Evolutionary conservation across 2,888 invertebrate genomes (phyloP), one percentile per base, ranked within the genome.

Genomic region (Andrena praecox): DNA sequence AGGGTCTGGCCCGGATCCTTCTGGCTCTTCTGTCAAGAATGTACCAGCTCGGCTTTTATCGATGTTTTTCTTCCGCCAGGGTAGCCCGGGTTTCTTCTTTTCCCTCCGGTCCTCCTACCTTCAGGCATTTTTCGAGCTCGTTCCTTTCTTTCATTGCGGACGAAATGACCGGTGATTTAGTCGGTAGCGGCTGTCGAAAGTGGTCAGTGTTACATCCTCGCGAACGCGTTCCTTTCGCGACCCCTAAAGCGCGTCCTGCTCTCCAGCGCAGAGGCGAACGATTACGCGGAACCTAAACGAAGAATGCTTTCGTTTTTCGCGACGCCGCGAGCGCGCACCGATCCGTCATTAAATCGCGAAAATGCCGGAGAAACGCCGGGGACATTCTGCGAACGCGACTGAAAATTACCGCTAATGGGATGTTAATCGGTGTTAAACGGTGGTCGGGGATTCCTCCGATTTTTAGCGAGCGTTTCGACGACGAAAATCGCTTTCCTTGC

Each of bases 1-100:
- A 87, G 80, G 80, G 83, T 87, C 82, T 85, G 83, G 87, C 88
- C 90, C 90, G 89, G 89, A 90, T 89, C 90, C 90, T 90, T 81
- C 73, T 59, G 75, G 66, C 79, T 84, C 81, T 82, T 70, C 66
- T 75, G 78, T 75, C 71, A 79, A 48, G 80, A 82, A 75, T 79
- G 56, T 78, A 68, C 59, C 63, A 78, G 66, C 78, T 66, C 75
- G 66, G 50, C 83, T 85, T 85, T 83, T 83, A 76, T 82, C 77
- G 78, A 77, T 85, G 79, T 85, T 89, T 86, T 89, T 80, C 85
- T 80, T 80, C 80, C 85, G 67, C 35, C 74, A 69, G 60, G 66
- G 54, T 69, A 67, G 78, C 80, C 80, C 71, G 68, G 63, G 79
- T 80, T 73, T 79, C 80, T 85, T 75, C 67, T 59, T 62, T 42